Base-by-base conservation (phyloP, 2,888 invertebrate genomes). In the Rotaria socialis region DNA sequence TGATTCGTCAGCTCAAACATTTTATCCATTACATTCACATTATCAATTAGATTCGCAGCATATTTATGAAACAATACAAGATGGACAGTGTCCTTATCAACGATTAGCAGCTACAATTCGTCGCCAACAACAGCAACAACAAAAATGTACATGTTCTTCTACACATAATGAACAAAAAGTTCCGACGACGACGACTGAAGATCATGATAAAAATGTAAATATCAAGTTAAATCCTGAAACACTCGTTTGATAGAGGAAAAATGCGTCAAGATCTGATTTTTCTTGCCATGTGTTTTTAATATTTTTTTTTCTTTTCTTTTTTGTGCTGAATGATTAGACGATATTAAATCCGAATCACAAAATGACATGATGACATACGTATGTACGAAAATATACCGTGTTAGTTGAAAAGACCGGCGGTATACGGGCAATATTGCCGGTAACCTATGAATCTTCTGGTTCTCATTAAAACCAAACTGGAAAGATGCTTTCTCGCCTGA, bases 11-110 rank as follows among this genome's bases (percentile, higher is more conserved):
- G 16, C 35, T 67, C 47, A 80, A 80, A 80, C 47, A n/a, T 24
- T 47, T 80, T 43, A 80, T 80, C 80, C 55, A 6, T 22, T 22
- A 22, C 19, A 55, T 55, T 22, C 80, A 80, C 47, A 80, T 47
- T 47, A 43, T 67, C 16, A 24, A 67, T 35, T 67, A 16, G 67
- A 67, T 67, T 41, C 35, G 19, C 67, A 67, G 19, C 80, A 80
- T 80, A 47, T 80, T 47, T 80, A 80, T 80, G 80, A 80, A 80
- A 80, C 80, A 24, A 80, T 80, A 24, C 80, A 80, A 80, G 80
- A 80, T 80, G 47, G 24, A 24, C 22, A 80, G 24, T 43, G 80
- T 47, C 47, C 43, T 2, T 80, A 80, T 80, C 80, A 80, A n/a
- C 80, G 47, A 22, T 47, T 80, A 80, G 80, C 80, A 47, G 43